Percentiles rank a stretch among this genome's conserved stretches.
These are phyloP conservation scores for Tonatia bakeri DNA, from an alignment of 2,113 vertebrate genomes.

Conservation along the genomic window DNA sequence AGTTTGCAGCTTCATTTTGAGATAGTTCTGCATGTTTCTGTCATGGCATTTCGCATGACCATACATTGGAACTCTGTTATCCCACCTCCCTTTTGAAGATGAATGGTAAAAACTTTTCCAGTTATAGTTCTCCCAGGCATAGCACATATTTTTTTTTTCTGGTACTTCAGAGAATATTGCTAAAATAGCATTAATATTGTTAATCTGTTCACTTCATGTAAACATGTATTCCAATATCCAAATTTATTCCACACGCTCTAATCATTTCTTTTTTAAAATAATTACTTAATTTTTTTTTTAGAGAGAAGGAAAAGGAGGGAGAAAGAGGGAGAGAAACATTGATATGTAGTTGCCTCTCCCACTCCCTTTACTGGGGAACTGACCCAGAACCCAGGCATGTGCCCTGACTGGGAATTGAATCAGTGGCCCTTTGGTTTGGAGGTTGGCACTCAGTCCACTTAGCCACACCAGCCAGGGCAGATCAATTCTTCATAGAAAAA, in stretches of 20 bases:
- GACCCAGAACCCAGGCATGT: no score
- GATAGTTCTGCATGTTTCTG: neutral
- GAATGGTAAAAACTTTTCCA: neutral
- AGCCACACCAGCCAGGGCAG: no score
- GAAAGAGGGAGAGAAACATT: no score
- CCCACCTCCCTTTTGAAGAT: neutral
- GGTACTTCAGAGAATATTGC: neutral
- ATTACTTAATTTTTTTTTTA: no score
- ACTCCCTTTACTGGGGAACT: no score
- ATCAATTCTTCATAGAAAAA: neutral
- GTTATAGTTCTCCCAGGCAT: neutral
- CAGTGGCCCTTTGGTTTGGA: no score
- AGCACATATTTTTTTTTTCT: neutral
- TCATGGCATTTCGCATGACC: neutral
- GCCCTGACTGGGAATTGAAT: no score
- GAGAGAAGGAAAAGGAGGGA: no score
- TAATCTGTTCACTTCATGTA: neutral
- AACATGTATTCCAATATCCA: neutral
- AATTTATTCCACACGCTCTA: neutral
- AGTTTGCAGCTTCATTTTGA: neutral
- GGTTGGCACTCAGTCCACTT: no score
- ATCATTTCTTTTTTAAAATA: neutral
- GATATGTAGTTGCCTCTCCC: no score
- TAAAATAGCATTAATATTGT: neutral
- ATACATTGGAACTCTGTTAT: neutral